Base-by-base conservation (phyloP, 1,140 invertebrate genomes). In the Calliopsis andreniformis region DNA sequence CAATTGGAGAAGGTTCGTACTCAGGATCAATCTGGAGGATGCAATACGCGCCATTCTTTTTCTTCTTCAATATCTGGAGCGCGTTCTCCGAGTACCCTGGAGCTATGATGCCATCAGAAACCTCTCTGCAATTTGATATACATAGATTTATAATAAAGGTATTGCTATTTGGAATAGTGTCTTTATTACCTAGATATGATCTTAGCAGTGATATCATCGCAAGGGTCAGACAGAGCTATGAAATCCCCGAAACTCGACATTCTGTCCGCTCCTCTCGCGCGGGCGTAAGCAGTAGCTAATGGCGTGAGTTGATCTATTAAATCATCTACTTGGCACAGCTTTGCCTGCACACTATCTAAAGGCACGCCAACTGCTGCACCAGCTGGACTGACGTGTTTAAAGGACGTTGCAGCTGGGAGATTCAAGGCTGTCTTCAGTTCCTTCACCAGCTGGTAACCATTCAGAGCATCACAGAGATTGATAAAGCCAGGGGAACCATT, bases 231-330 rank as follows among this genome's bases (percentile, higher is more conserved):
- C 0, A 99, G 89, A 14, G 98, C 98, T 47, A 99, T 94, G 90
- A 99, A 99, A 92, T 99, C 99, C 0, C 99, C 98, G 92, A 99
- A 99, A 14, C 98, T 99, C 6, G 98, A 99, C 99, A 99, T 99
- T 66, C 99, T 94, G 91, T 99, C 99, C 20, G 98, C 98, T 43
- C 98, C 98, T 91, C 99, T 94, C 0, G 98, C 99, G 76, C 98
- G 93, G 0, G 98, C 98, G 93, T 99, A 99, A 1, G 99, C 99
- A 14, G 94, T 94, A 0, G 98, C 98, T n/a, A 99, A 83, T 0
- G 98, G 98, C 6, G 97, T 96, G 56, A 99, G 91, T 62, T 94
- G 91, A 28, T 95, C 91, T 0, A 92, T 87, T 28, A 99, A 86
- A 91, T 99, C 98, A 75, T 97, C 95, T 2, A 99, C 98, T 95